These are phyloP conservation scores for Catostomus latipinnis DNA, from an alignment of 2,797 vertebrate species.

Conservation along the genomic window DNA sequence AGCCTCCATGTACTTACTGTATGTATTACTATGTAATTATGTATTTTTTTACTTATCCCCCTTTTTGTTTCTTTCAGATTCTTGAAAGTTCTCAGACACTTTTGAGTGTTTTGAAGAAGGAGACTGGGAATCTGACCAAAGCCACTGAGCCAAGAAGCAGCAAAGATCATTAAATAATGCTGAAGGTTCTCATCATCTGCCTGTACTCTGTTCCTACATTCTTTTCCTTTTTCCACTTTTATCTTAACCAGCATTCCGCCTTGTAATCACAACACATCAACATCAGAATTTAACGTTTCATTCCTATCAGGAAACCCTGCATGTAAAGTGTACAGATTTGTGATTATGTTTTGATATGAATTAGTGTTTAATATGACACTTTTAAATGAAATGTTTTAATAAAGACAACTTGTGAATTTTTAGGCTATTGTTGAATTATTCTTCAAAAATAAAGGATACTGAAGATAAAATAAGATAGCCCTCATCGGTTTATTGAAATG, in stretches of 20 bases:
- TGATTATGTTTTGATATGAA: constrained; percentile 44
- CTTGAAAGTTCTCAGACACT: constrained; percentile 93
- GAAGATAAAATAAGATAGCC: constrained; percentile 40
- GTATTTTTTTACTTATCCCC: background rate
- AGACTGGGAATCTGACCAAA: constrained; percentile 84
- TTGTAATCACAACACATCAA: background rate
- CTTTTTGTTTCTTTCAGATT: constrained; percentile 76
- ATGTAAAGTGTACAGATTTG: constrained; percentile 39
- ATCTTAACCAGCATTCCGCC: constrained; percentile 13
- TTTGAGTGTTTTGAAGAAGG: constrained; percentile 87
- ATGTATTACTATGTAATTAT: too few species aligned
- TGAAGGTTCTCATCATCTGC: background rate
- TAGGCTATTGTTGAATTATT: background rate
- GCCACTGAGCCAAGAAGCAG: constrained; percentile 72
- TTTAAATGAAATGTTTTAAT: constrained; percentile 65
- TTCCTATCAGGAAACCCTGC: constrained; percentile 10
- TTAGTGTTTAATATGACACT: constrained; percentile 20
- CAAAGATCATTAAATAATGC: constrained; percentile 59
- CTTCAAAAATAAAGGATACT: background rate
- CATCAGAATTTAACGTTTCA: constrained; percentile 17
- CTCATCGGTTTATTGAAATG: constrained; percentile 78
- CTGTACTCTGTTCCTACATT: background rate
- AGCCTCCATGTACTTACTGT: too few species aligned
- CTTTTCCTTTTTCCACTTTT: background rate
- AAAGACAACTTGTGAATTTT: constrained; percentile 63